phyloP scores from a whole-genome alignment of 2,113 vertebrate genomes.

The Sceloporus undulatus region DNA sequence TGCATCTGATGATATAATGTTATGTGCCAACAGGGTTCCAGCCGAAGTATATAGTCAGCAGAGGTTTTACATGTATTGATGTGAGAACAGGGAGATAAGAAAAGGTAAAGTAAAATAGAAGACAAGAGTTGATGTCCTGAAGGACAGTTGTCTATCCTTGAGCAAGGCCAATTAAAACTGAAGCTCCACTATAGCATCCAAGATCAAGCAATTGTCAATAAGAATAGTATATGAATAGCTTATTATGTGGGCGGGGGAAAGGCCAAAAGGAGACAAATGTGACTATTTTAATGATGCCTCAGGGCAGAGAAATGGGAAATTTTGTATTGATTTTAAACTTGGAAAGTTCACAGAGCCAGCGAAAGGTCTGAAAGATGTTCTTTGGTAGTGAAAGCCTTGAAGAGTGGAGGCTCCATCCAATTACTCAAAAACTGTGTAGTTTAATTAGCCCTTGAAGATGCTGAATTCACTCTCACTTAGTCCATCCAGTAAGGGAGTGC shows the following conservation, averaged over 20 bases:
- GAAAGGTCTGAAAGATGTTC: not conserved
- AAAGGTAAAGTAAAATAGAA: not conserved
- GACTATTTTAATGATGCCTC: not conserved
- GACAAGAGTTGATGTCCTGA: not conserved
- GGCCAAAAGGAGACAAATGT: not conserved
- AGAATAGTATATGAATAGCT: not conserved
- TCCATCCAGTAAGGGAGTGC: not conserved
- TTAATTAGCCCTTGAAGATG: not conserved
- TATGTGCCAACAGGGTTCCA: too few relatives aligned
- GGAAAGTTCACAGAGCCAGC: not conserved
- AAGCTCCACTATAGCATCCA: not conserved
- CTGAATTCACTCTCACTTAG: not conserved
- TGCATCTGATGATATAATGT: too few relatives aligned
- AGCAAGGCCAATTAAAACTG: not conserved
- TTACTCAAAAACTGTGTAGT: not conserved
- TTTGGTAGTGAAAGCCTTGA: not conserved
- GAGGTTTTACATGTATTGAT: too few relatives aligned
- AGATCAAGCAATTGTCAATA: not conserved
- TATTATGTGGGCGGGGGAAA: not conserved
- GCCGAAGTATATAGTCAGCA: not conserved
- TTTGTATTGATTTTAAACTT: conserved; percentile 9
- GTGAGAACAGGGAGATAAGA: not conserved
- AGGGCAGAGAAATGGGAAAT: not conserved
- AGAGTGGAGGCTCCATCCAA: not conserved
- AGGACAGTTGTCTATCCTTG: not conserved